Percentiles rank a stretch among this genome's conserved stretches.
These are phyloP conservation scores for Callopanchax toddi DNA, from an alignment of 2,113 vertebrate genomes.

Conservation along the genomic window DNA sequence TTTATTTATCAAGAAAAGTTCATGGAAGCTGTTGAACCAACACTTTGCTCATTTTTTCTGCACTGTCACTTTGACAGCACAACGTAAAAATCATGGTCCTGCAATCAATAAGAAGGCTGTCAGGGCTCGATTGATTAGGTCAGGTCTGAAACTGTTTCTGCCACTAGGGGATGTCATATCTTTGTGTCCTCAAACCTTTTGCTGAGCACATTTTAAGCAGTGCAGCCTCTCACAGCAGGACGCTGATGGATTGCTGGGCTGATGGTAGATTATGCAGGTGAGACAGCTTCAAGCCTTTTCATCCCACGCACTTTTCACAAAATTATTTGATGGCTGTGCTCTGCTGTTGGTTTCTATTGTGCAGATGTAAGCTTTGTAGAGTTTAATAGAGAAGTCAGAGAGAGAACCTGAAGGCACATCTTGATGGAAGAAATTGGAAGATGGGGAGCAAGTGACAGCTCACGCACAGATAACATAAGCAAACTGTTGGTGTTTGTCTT, in stretches of 20 bases:
- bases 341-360: conserved; percentile 25
- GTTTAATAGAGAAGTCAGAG: conserved; percentile 31
- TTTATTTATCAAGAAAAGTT: conserved; percentile 39
- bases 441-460: conserved; percentile 30
- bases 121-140: conserved; percentile 50
- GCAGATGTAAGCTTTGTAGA: conserved; percentile 33
- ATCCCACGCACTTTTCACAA: conserved; percentile 54
- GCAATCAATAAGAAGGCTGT: conserved; percentile 54
- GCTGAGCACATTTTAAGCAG: conserved; percentile 43
- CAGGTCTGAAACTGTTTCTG: conserved; percentile 51
- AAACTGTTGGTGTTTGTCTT: conserved; percentile 33
- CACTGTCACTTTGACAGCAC: conserved; percentile 36
- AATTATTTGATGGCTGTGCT: conserved; percentile 28
- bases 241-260: conserved; percentile 59
- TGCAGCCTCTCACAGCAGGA: conserved; percentile 30
- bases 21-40: conserved; percentile 14
- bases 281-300: conserved; percentile 60
- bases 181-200: conserved; percentile 32
- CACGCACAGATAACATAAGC: conserved; percentile 26
- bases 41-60: conserved; percentile 17
- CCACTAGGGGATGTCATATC: conserved; percentile 26
- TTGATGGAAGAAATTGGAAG: conserved; percentile 26
- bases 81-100: conserved; percentile 12
- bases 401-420: conserved; percentile 16
- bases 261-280: conserved; percentile 66